Percentiles rank a stretch among this genome's conserved stretches.
Evolutionary conservation across 1,140 invertebrate species (phyloP).

Genomic region (Prorops nasuta): DNA sequence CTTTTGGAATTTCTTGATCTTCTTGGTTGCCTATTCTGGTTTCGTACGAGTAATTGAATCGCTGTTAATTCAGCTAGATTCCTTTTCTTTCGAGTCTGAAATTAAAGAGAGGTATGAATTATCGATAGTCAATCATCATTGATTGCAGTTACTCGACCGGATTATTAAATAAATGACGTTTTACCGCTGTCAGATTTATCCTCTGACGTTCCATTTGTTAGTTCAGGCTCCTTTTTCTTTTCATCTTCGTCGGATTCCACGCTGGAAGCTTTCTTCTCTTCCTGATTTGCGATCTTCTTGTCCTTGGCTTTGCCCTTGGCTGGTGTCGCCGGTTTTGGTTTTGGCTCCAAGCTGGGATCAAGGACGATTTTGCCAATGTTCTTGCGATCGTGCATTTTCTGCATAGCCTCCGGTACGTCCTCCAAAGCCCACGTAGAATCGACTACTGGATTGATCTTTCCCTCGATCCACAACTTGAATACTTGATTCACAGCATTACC

Average conservation of each 20-base stretch:
- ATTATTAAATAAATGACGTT: background rate
- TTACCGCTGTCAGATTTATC: slow-evolving; percentile 57
- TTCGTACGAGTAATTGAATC: slow-evolving; percentile 19
- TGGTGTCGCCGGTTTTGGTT: slow-evolving; percentile 74
- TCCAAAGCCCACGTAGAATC: slow-evolving; percentile 86
- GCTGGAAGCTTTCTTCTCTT: slow-evolving; percentile 61
- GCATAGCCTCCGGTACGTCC: slow-evolving; percentile 86
- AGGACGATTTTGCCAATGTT: slow-evolving; percentile 87
- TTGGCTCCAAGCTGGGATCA: slow-evolving; percentile 75
- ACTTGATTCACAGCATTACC: slow-evolving; percentile 69
- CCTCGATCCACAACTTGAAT: slow-evolving; percentile 72
- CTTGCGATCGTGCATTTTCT: slow-evolving; percentile 88
- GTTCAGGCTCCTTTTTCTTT: slow-evolving; percentile 58
- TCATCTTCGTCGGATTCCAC: slow-evolving; percentile 58
- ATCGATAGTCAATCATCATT: too few relatives aligned
- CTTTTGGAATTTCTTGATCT: slow-evolving; percentile 23
- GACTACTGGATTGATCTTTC: slow-evolving; percentile 76
- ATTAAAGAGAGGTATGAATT: slow-evolving; percentile 20
- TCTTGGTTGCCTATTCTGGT: slow-evolving; percentile 16
- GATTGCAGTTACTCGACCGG: too few relatives aligned
- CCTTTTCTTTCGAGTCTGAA: slow-evolving; percentile 58
- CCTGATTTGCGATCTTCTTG: slow-evolving; percentile 68
- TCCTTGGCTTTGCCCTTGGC: slow-evolving; percentile 70
- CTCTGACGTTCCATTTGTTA: slow-evolving; percentile 59
- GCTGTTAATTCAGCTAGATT: slow-evolving; percentile 53